Percentiles rank a stretch among this genome's conserved stretches.
These are phyloP conservation scores for Regulus satrapa DNA, from an alignment of 2,113 vertebrate genomes.

Conservation along the genomic window DNA sequence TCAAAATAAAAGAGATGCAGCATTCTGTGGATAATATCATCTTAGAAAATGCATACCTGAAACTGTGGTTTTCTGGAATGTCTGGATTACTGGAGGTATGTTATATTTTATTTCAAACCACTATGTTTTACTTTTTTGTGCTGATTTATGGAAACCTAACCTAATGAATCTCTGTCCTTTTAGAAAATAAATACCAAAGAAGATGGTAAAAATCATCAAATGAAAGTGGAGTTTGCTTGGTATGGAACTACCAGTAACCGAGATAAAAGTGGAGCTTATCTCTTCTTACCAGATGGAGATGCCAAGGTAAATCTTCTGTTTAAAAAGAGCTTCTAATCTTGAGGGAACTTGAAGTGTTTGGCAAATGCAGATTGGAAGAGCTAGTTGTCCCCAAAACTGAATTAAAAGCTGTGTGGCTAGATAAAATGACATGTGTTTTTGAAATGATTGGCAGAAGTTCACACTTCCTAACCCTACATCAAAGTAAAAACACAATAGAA, in stretches of 20 bases:
- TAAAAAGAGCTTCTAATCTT: not conserved
- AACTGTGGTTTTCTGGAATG: constrained; percentile 75
- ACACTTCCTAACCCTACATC: not conserved
- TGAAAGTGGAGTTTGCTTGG: constrained; percentile 86
- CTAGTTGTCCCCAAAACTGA: not conserved
- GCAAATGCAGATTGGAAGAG: not conserved
- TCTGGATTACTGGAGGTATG: constrained; percentile 87
- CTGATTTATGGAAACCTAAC: not conserved
- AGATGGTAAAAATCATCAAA: constrained; percentile 69
- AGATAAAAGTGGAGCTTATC: constrained; percentile 92
- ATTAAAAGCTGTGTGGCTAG: not conserved
- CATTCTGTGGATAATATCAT: constrained; percentile 62
- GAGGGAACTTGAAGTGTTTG: not conserved
- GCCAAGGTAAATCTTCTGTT: constrained; percentile 75
- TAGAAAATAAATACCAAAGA: constrained; percentile 81
- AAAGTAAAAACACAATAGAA: not conserved
- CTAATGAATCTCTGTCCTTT: not conserved
- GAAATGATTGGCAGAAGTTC: not conserved
- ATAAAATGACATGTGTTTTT: not conserved
- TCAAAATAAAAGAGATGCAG: constrained; percentile 73
- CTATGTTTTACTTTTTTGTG: not conserved
- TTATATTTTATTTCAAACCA: not conserved
- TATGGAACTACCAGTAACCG: constrained; percentile 83
- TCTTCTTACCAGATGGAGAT: constrained; percentile 87
- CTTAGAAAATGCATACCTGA: constrained; percentile 82